A percentile compares a stretch with the other conserved stretches of the same genome.
phyloP scores from a whole-genome alignment of 92 coral and sea anemone species.

The Blastomussa wellsi region DNA sequence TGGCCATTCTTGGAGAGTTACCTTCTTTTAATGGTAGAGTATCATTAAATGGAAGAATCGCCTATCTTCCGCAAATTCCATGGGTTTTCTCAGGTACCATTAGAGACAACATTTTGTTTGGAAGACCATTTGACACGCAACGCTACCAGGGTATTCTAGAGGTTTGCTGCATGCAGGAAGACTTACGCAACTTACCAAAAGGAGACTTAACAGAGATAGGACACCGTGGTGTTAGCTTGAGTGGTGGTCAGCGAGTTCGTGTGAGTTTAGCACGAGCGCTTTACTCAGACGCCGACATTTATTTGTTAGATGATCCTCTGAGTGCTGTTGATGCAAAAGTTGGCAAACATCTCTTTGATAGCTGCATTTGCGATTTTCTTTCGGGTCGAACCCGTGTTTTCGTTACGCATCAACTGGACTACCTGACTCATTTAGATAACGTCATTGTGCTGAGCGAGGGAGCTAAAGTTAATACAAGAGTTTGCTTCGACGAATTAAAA shows the following conservation, averaged over 20 bases:
- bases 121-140: neutral
- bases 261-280: conserved; percentile 33
- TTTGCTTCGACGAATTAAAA: neutral
- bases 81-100: conserved; percentile 32
- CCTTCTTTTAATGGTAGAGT: conserved; percentile 11
- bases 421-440: neutral
- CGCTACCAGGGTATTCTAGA: neutral
- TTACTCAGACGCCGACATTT: conserved; percentile 20
- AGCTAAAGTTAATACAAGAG: neutral
- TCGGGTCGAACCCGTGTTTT: conserved; percentile 17
- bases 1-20: conserved; percentile 29
- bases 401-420: conserved; percentile 17
- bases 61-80: conserved; percentile 21
- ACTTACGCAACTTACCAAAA: neutral
- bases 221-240: conserved; percentile 21
- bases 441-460: conserved; percentile 10
- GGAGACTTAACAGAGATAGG: conserved; percentile 23
- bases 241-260: conserved; percentile 33
- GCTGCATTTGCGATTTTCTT: conserved; percentile 20
- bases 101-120: conserved; percentile 30
- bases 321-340: conserved; percentile 37
- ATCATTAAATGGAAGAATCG: conserved; percentile 9
- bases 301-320: conserved; percentile 24
- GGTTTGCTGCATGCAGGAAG: conserved; percentile 23
- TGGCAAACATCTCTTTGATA: conserved; percentile 26